Percentiles rank a stretch among this genome's conserved stretches.
phyloP scores from a whole-genome alignment of 2,888 invertebrate species.

The Sepiola atlantica region DNA sequence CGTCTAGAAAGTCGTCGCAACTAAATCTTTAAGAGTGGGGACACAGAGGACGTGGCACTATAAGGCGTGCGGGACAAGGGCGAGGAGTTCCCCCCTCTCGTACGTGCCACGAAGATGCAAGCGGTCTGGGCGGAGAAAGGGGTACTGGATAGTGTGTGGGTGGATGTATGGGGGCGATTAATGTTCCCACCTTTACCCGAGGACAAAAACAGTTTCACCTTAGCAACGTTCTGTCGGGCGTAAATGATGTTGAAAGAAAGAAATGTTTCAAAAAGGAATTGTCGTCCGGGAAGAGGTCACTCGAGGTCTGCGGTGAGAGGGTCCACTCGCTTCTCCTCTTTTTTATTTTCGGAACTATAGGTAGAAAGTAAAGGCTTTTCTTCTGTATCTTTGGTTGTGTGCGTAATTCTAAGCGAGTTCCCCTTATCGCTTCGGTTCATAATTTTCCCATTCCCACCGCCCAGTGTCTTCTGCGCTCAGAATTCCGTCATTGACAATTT shows the following conservation, averaged over 20 bases:
- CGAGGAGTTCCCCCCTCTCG: too few relatives aligned
- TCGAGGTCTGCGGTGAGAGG: neutral
- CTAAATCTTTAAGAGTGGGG: neutral
- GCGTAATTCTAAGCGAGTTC: neutral
- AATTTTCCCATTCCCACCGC: too few relatives aligned
- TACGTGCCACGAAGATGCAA: neutral
- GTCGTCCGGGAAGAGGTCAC: neutral
- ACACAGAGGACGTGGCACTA: neutral
- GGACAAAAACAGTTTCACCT: constrained; percentile 20
- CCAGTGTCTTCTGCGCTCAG: neutral
- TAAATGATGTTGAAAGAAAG: constrained; percentile 10
- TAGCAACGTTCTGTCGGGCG: constrained; percentile 9
- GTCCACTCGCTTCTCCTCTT: neutral
- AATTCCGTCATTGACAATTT: neutral
- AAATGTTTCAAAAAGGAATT: constrained; percentile 4
- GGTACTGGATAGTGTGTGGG: neutral
- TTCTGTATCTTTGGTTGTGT: neutral
- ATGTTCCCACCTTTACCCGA: neutral
- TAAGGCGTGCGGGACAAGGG: too few relatives aligned
- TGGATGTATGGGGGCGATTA: neutral
- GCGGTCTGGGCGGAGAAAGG: neutral
- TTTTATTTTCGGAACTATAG: neutral
- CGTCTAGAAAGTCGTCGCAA: constrained; percentile 4
- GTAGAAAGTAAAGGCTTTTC: neutral
- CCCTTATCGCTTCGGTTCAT: neutral